These are phyloP conservation scores for Ammospiza caudacuta DNA, from an alignment of 2,113 vertebrate genomes.

Conservation along the genomic window DNA sequence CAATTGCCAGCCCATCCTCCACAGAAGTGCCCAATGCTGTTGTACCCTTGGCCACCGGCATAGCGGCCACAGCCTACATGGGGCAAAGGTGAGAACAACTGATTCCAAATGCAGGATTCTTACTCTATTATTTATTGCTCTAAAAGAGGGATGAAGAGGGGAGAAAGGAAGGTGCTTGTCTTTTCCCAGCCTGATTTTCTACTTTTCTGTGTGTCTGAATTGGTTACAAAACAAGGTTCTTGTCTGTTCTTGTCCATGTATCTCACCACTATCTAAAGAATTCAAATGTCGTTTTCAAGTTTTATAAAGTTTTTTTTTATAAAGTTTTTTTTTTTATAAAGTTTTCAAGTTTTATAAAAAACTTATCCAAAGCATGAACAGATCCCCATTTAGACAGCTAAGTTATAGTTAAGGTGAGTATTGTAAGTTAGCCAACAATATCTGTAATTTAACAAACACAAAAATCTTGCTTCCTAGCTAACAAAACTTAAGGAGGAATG, in stretches of 20 bases:
- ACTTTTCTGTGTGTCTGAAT: background rate
- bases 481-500: background rate
- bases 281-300: background rate
- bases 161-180: background rate
- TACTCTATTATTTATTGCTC: background rate
- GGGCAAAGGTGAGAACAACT: background rate
- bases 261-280: background rate
- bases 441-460: background rate
- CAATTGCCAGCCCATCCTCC: conserved; percentile 99
- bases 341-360: background rate
- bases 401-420: background rate
- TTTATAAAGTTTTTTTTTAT: background rate
- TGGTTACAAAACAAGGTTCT: background rate
- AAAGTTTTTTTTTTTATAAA: too few species aligned
- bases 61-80: conserved; percentile 92
- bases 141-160: background rate
- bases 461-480: background rate
- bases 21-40: conserved; percentile 98
- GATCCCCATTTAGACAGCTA: background rate
- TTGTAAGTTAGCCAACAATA: background rate
- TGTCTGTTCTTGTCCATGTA: too few species aligned
- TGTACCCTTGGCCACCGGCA: conserved; percentile 97
- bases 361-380: background rate
- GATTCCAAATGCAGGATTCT: background rate
- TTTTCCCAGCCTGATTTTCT: background rate